Percentiles rank a stretch among this genome's conserved stretches.
Conservation (phyloP, 2,888 invertebrate species). For the Drosophila rubida region DNA sequence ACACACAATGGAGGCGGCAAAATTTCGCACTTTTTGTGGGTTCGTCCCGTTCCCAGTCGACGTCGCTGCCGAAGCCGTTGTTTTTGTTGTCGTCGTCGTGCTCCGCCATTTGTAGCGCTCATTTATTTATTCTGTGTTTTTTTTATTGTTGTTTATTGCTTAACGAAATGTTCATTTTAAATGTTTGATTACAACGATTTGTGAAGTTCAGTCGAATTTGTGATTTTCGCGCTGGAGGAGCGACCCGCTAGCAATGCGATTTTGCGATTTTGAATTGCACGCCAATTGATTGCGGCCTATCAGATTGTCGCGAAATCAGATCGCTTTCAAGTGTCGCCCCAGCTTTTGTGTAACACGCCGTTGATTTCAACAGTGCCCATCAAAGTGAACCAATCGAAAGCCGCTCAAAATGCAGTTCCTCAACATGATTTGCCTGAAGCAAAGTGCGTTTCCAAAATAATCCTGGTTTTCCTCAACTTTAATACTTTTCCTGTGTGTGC, state of each 20-base stretch:
- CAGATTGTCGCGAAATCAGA: conserved; percentile 42
- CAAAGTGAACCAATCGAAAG: conserved; percentile 15
- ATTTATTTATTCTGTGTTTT: conserved; percentile 69
- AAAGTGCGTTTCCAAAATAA: conserved; percentile 66
- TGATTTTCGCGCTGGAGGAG: conserved; percentile 78
- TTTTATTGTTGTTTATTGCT: conserved; percentile 79
- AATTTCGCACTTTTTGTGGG: conserved; percentile 69
- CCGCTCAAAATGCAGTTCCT: conserved; percentile 72
- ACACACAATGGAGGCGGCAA: conserved; percentile 51
- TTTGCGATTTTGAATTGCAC: conserved; percentile 70
- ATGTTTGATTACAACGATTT: conserved; percentile 82
- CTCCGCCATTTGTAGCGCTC: conserved; percentile 76
- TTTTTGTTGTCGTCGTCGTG: conserved; percentile 55
- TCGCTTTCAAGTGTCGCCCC: conserved; percentile 20
- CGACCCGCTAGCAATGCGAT: conserved; percentile 59
- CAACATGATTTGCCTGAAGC: conserved; percentile 76
- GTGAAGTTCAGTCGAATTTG: conserved; percentile 81
- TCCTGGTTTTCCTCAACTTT: not conserved
- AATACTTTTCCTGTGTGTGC: not conserved
- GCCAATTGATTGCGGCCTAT: conserved; percentile 45
- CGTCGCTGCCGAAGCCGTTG: not conserved
- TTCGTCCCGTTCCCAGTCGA: conserved; percentile 44
- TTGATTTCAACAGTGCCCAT: conserved; percentile 1
- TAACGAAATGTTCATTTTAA: conserved; percentile 79
- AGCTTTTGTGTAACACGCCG: conserved; percentile 15